A percentile compares a stretch with the other conserved stretches of the same genome.
phyloP scores from a whole-genome alignment of 1,140 invertebrate species.

The Trachymyrmex cornetzi region DNA sequence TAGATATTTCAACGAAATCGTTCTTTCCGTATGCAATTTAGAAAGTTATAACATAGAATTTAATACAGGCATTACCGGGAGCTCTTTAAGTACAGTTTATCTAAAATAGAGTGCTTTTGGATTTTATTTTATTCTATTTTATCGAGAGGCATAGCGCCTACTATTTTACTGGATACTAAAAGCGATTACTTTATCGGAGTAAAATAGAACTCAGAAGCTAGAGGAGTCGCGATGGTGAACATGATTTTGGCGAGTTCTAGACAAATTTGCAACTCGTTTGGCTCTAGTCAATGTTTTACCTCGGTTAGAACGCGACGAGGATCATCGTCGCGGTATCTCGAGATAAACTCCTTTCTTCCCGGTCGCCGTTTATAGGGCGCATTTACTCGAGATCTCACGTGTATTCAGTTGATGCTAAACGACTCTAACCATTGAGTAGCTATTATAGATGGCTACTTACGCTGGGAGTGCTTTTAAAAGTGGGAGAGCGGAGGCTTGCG shows the following conservation, averaged over 20 bases:
- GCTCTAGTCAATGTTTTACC: conserved; percentile 8
- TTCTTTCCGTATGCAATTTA: not conserved
- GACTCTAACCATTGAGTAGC: conserved; percentile 71
- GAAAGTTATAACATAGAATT: not conserved
- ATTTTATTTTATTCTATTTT: not conserved
- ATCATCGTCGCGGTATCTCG: conserved; percentile 51
- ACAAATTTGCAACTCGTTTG: not conserved
- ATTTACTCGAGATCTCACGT: conserved; percentile 27
- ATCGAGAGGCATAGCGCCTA: not conserved
- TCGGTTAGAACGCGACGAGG: conserved; percentile 15
- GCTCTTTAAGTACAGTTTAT: not conserved
- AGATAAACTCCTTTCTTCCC: conserved; percentile 48
- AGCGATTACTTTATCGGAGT: not conserved
- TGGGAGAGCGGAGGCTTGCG: conserved; percentile 76
- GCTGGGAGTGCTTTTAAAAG: conserved; percentile 83
- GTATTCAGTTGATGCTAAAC: conserved; percentile 73
- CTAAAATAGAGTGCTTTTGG: not conserved
- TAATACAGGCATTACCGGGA: not conserved
- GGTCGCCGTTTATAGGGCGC: not conserved
- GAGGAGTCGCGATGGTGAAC: not conserved
- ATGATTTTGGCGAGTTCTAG: not conserved
- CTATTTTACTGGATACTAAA: not conserved
- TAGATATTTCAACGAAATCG: too few relatives aligned
- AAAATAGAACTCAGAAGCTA: not conserved
- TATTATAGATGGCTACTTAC: conserved; percentile 81